Evolutionary conservation across 1,140 invertebrate genomes (phyloP).

Genomic region (Penaeus indicus): DNA sequence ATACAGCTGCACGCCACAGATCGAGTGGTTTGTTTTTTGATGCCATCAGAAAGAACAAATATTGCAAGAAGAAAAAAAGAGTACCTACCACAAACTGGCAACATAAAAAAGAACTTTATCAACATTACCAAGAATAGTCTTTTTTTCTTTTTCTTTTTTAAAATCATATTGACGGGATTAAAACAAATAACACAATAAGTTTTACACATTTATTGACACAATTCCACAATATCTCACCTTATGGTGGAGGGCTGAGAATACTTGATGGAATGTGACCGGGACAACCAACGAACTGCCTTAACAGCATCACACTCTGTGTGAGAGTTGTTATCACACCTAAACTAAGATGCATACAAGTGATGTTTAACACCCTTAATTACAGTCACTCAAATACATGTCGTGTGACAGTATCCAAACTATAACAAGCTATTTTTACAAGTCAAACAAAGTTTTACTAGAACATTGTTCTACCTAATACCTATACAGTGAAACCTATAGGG

Average conservation of each 20-base stretch:
- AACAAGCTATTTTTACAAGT: not conserved
- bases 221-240: constrained; percentile 59
- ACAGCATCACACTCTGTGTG: constrained; percentile 58
- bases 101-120: too few species aligned
- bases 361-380: constrained; percentile 43
- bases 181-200: not conserved
- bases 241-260: constrained; percentile 53
- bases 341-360: constrained; percentile 51
- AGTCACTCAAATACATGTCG: constrained; percentile 29
- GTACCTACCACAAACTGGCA: too few species aligned
- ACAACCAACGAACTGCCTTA: constrained; percentile 60
- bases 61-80: too few species aligned
- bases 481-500: too few species aligned
- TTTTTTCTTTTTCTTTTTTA: too few species aligned
- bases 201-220: constrained; percentile 57
- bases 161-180: too few species aligned
- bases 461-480: too few species aligned
- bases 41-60: too few species aligned
- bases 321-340: constrained; percentile 52
- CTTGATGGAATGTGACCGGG: constrained; percentile 60
- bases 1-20: too few species aligned
- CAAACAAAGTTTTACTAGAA: too few species aligned
- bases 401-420: constrained; percentile 38
- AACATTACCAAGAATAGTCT: too few species aligned
- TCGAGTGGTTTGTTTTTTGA: too few species aligned